Evolutionary conservation across 1,140 invertebrate species (phyloP).

Genomic region (Theocolax elegans): DNA sequence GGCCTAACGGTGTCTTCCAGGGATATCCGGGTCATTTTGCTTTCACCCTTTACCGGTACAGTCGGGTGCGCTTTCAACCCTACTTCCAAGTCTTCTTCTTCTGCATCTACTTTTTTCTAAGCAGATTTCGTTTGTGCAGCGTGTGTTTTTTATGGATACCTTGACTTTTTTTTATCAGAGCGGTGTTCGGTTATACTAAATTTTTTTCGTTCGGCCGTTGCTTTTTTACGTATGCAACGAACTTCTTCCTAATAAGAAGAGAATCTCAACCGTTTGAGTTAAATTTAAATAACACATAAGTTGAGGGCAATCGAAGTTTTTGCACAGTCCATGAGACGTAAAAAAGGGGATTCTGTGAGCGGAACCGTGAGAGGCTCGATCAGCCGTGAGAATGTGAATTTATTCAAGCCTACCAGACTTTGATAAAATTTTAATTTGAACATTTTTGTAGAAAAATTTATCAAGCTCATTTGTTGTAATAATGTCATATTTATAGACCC

Average conservation of each 20-base stretch:
- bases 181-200: slow-evolving; percentile 44
- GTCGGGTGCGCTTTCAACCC: not conserved
- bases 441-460: not conserved
- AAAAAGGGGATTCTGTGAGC: not conserved
- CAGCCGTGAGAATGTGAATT: slow-evolving; percentile 1
- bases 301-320: not conserved
- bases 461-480: not conserved
- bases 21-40: slow-evolving; percentile 51
- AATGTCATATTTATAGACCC: not conserved
- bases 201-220: slow-evolving; percentile 44
- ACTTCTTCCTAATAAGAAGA: not conserved
- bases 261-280: not conserved
- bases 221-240: slow-evolving; percentile 40
- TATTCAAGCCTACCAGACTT: slow-evolving; percentile 5
- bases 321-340: not conserved
- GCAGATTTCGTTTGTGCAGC: slow-evolving; percentile 35
- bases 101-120: slow-evolving; percentile 39
- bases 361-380: not conserved
- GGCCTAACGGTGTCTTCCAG: slow-evolving; percentile 54
- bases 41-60: slow-evolving; percentile 42
- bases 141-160: not conserved
- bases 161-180: slow-evolving; percentile 46
- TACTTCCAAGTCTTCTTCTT: slow-evolving; percentile 38
- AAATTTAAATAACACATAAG: slow-evolving; percentile 22
- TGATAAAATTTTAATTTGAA: slow-evolving; percentile 2